Conservation (phyloP, 35 echinoderm and acorn worm genomes). For the Chiridota heheva region DNA sequence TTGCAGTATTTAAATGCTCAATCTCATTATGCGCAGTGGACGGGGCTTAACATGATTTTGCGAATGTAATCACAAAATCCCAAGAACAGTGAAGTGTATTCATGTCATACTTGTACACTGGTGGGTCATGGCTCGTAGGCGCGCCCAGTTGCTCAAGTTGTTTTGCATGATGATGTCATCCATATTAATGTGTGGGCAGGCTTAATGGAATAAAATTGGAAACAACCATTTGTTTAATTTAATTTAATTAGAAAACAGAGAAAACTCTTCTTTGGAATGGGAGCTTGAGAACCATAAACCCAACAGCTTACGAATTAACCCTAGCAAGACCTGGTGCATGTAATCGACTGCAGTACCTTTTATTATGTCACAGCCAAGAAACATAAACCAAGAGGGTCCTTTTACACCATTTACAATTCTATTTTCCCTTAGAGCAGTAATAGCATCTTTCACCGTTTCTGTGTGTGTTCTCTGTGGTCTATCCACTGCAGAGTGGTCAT, state of each 20-base stretch:
- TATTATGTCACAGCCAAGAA: conserved; percentile 15
- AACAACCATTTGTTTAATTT: too few species aligned
- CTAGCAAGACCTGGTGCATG: conserved; percentile 42
- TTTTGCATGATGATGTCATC: too few species aligned
- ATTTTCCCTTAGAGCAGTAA: background rate
- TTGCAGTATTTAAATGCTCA: too few species aligned
- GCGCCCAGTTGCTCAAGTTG: too few species aligned
- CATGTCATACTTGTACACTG: too few species aligned
- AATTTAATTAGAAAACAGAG: background rate
- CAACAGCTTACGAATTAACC: conserved; percentile 21
- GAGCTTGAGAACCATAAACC: conserved; percentile 9
- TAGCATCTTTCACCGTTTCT: background rate
- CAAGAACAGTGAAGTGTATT: too few species aligned
- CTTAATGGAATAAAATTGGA: too few species aligned
- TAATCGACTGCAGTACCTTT: conserved; percentile 39
- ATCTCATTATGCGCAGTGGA: too few species aligned
- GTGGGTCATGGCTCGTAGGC: too few species aligned
- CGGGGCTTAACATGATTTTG: too few species aligned
- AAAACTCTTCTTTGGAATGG: conserved; percentile 5
- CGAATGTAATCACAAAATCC: too few species aligned
- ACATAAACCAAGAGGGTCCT: conserved; percentile 25
- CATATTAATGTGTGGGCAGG: too few species aligned
- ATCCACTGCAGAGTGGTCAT: background rate
- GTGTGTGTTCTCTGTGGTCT: conserved; percentile 12
- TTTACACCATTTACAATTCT: conserved; percentile 16